Percentiles rank a stretch among this genome's conserved stretches.
Conservation (phyloP, 2,113 vertebrate genomes). For the Pterophyllum scalare region DNA sequence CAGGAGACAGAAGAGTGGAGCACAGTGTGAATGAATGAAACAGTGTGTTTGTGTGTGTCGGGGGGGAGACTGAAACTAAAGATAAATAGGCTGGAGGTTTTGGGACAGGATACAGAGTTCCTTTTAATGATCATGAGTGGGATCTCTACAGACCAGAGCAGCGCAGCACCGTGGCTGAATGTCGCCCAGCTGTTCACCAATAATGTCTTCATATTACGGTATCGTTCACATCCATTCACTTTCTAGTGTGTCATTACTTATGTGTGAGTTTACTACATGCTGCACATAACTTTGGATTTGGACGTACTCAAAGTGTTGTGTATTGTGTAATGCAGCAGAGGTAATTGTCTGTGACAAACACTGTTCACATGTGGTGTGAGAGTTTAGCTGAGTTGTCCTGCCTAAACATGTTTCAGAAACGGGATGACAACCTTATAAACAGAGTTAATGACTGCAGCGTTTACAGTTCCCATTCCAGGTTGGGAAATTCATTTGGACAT, state of each 20-base stretch:
- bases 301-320: constrained; percentile 33
- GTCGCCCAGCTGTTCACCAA: constrained; percentile 69
- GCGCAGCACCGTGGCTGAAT: constrained; percentile 52
- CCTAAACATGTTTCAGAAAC: constrained; percentile 31
- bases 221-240: constrained; percentile 59
- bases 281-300: constrained; percentile 52
- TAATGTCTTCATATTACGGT: constrained; percentile 49
- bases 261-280: constrained; percentile 40
- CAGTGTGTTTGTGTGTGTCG: constrained; percentile 26
- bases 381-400: constrained; percentile 14
- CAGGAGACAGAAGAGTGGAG: not conserved
- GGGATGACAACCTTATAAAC: constrained; percentile 20
- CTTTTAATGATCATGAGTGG: constrained; percentile 78
- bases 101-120: constrained; percentile 84
- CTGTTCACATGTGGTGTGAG: constrained; percentile 44
- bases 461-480: constrained; percentile 2
- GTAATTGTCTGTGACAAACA: constrained; percentile 45
- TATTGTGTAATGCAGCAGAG: constrained; percentile 49
- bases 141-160: constrained; percentile 69
- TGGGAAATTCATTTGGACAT: not conserved
- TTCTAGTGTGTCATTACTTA: constrained; percentile 42
- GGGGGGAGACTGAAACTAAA: constrained; percentile 69
- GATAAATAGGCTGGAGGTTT: constrained; percentile 84
- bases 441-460: constrained; percentile 7
- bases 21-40: constrained; percentile 16